phyloP scores from a whole-genome alignment of 1,140 invertebrate species.

The Radopholus similis region DNA sequence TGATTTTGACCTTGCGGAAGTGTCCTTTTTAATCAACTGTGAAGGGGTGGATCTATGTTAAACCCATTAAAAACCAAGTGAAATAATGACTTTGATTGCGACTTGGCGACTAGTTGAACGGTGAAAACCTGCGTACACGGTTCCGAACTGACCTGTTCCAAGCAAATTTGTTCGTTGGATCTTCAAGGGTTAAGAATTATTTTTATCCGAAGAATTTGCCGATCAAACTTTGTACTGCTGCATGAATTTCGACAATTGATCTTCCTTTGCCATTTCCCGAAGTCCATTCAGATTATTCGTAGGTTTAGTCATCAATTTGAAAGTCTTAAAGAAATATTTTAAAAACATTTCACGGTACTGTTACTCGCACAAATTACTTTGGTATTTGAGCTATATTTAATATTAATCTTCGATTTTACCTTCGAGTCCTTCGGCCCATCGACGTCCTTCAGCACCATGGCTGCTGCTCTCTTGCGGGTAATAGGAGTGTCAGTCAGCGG shows the following conservation, averaged over 20 bases:
- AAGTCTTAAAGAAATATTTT: not conserved
- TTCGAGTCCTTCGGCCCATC: too few relatives aligned
- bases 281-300: not conserved
- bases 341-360: too few relatives aligned
- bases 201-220: not conserved
- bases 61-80: not conserved
- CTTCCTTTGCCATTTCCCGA: slow-evolving; percentile 32
- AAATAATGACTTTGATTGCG: slow-evolving; percentile 80
- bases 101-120: slow-evolving; percentile 71
- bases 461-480: too few relatives aligned
- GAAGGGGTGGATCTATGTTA: not conserved
- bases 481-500: too few relatives aligned
- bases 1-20: slow-evolving; percentile 40
- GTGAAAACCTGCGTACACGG: slow-evolving; percentile 79
- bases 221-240: slow-evolving; percentile 44
- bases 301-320: not conserved
- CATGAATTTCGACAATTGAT: slow-evolving; percentile 51
- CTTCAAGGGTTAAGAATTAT: slow-evolving; percentile 63
- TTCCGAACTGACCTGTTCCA: slow-evolving; percentile 94
- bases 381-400: too few relatives aligned
- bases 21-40: slow-evolving; percentile 49
- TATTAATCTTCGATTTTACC: too few relatives aligned
- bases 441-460: too few relatives aligned
- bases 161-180: slow-evolving; percentile 92
- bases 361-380: too few relatives aligned